Percentiles rank a stretch among this genome's conserved stretches.
These are phyloP conservation scores for Drosophila setosimentum DNA, from an alignment of 2,888 invertebrate genomes.

Conservation along the genomic window DNA sequence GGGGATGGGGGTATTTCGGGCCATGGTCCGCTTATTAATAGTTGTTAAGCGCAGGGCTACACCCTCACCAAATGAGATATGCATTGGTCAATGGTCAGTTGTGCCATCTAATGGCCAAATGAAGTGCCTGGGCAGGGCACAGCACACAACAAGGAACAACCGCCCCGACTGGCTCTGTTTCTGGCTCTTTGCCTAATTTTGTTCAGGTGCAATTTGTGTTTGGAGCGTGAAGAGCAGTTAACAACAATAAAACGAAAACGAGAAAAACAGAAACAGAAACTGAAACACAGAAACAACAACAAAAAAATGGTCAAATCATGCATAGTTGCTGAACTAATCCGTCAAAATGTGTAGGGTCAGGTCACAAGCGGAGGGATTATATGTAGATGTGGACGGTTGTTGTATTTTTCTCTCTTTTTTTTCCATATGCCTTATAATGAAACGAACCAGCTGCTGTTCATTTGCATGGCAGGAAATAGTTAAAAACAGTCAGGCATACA, in stretches of 20 bases:
- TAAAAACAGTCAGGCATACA: slow-evolving; percentile 22
- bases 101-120: slow-evolving; percentile 72
- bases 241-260: slow-evolving; percentile 20
- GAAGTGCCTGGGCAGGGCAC: slow-evolving; percentile 39
- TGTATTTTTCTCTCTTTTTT: slow-evolving; percentile 20
- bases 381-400: slow-evolving; percentile 9
- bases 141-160: neutral
- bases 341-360: slow-evolving; percentile 67
- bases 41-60: slow-evolving; percentile 80
- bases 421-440: slow-evolving; percentile 2
- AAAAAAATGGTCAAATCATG: slow-evolving; percentile 73
- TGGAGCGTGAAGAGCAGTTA: slow-evolving; percentile 71
- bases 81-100: slow-evolving; percentile 50
- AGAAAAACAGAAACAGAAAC: slow-evolving; percentile 9
- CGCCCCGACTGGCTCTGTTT: slow-evolving; percentile 17
- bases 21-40: slow-evolving; percentile 75
- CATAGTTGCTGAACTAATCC: slow-evolving; percentile 78
- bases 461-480: slow-evolving; percentile 66
- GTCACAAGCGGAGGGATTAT: slow-evolving; percentile 58
- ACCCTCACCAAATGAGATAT: slow-evolving; percentile 62
- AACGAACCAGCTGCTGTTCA: slow-evolving; percentile 52
- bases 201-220: slow-evolving; percentile 84
- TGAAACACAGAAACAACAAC: slow-evolving; percentile 3
- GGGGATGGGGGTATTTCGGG: slow-evolving; percentile 15
- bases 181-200: slow-evolving; percentile 73